Percentiles rank a stretch among this genome's conserved stretches.
Evolutionary conservation across 2,888 invertebrate species (phyloP).

Genomic region (Tuberolachnus salignus): DNA sequence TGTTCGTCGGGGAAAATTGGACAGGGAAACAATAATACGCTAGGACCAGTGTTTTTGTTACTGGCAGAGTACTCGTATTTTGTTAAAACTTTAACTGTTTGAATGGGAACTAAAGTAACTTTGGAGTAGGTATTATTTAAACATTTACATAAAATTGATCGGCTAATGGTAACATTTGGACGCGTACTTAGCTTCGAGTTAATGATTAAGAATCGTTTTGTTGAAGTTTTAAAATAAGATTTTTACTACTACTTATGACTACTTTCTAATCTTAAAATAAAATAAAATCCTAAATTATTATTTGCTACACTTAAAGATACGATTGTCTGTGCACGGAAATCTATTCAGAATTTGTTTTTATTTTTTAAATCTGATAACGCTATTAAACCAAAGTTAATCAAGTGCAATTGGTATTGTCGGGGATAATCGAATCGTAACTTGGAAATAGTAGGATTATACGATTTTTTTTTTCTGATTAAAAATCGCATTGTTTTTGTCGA

Average conservation of each 20-base stretch:
- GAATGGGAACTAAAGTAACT: slow-evolving; percentile 23
- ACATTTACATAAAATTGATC: slow-evolving; percentile 26
- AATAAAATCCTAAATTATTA: no score
- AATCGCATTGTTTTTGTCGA: slow-evolving; percentile 9
- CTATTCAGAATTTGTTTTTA: background rate
- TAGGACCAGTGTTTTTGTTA: slow-evolving; percentile 33
- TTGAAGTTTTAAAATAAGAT: background rate
- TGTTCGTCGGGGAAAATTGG: background rate
- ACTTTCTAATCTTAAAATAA: background rate
- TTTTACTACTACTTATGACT: no score
- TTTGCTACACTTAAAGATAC: background rate
- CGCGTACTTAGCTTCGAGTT: background rate
- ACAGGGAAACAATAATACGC: slow-evolving; percentile 12
- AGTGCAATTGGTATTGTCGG: background rate
- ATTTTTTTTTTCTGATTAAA: background rate
- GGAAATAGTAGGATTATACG: background rate
- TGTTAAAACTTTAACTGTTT: slow-evolving; percentile 1
- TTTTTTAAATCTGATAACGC: background rate
- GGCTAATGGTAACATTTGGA: background rate
- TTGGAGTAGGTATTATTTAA: background rate
- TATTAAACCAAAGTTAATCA: background rate
- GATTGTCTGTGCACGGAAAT: background rate
- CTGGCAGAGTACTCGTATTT: background rate
- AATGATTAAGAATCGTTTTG: background rate
- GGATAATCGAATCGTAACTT: slow-evolving; percentile 5